Evolutionary conservation across 92 coral and sea anemone species (phyloP), one percentile per base, ranked within the genome.

Genomic region (Galaxea fascicularis): DNA sequence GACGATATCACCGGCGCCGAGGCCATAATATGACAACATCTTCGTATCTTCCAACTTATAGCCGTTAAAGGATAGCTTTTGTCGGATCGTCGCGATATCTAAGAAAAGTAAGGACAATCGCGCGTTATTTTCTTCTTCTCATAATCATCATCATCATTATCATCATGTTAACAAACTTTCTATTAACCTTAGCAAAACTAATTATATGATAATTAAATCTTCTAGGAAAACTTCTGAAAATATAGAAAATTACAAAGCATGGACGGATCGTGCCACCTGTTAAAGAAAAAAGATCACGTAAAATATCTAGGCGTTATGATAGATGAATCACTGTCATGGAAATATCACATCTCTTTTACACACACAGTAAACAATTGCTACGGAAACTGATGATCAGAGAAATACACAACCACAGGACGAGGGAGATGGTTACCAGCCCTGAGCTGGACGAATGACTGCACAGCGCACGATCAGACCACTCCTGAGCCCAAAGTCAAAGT

Each of bases 1-100:
- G 46, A 79, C 56, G 63, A 79, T 26, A 79, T 79, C 84, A 65
- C 84, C 84, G 24, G 84, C 49, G 72, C 22, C 27, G 59, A 79
- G 71, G 28, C 62, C 53, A 49, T 79, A 79, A 65, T 79, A 27
- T 41, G 62, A 18, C 73, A 79, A 47, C 25, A 45, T 45, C 84
- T 79, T 66, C 62, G 17, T 18, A 79, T 79, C 59, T 44, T 79
- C 75, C 28, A 79, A 47, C 35, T 0, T 22, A 79, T 30, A 52
- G 59, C 75, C 84, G 73, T 65, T 66, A 79, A 49, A 79, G 62
- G 65, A 66, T 20, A 79, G 76, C 51, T 79, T 65, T 49, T 79
- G 84, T 44, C 49, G 54, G 41, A 41, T 29, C 8, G 62, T 71
- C 26, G 64, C 31, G 26, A 79, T 66, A 26, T 79, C 84, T 79